Base-by-base conservation (phyloP, 2,888 invertebrate genomes). In the Zygogramma bicolorata region DNA sequence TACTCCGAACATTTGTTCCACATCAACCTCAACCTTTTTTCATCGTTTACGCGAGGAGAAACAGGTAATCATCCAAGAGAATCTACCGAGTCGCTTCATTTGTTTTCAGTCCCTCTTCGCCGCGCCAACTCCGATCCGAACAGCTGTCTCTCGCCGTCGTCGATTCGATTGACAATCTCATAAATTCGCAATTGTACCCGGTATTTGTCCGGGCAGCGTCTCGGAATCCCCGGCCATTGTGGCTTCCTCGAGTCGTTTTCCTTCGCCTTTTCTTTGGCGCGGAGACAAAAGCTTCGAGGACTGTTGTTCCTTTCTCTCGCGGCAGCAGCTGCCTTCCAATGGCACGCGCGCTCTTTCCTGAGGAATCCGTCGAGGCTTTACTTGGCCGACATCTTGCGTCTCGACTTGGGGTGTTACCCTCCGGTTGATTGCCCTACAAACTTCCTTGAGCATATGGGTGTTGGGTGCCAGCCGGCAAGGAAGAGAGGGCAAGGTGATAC, bases 261-360 rank as follows among this genome's bases (percentile, higher is more conserved):
- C 65, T 68, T 74, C 67, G 68, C 67, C 70, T 70, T 70, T 68
- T 67, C 73, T 70, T 72, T 78, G 77, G 75, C 77, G 74, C 70
- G 73, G 70, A 68, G 67, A 78, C 78, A 78, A 78, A 76, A 74
- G 76, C 59, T 34, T 49, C 63, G 70, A 75, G 74, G 74, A 72
- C 63, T 65, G 71, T 62, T 71, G 65, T 67, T 66, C 57, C 27
- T 71, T 31, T 46, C 67, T 70, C 60, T 60, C 34, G 61, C 46
- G 60, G 53, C 59, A 53, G 77, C 81, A 79, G 80, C 76, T 80
- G 80, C 78, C 76, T 73, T 15, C 73, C 68, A 70, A 69, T 75
- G 80, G 79, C 81, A 81, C 81, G 79, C 81, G 81, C 75, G 69
- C 69, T 72, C 60, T 75, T 74, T 63, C 40, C 42, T 70, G 69